Percentiles rank a stretch among this genome's conserved stretches.
phyloP scores from a whole-genome alignment of 1,140 invertebrate genomes.

The Philaenus spumarius region DNA sequence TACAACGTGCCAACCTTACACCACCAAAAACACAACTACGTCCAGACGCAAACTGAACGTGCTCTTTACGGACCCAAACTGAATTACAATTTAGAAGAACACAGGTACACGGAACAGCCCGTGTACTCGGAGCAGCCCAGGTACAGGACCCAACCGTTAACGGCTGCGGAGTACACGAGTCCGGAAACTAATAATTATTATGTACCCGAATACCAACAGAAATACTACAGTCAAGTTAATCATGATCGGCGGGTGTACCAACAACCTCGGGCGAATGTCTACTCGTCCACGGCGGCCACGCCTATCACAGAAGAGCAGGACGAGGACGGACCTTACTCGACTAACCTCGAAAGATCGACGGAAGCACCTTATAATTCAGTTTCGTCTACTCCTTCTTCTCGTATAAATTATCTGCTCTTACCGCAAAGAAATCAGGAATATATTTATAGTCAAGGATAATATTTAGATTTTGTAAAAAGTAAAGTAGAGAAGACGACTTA shows the following conservation, averaged over 20 bases:
- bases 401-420: too few species aligned
- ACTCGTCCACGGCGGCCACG: neutral
- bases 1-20: neutral
- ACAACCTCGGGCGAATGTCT: neutral
- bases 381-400: too few species aligned
- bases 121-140: neutral
- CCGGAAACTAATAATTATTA: neutral
- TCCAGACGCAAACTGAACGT: neutral
- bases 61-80: neutral
- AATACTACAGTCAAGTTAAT: neutral
- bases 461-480: too few species aligned
- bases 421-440: too few species aligned
- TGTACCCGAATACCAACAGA: neutral
- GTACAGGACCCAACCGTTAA: neutral
- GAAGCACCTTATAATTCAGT: too few species aligned
- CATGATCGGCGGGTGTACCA: too few species aligned
- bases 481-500: too few species aligned
- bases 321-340: neutral
- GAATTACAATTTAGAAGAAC: neutral
- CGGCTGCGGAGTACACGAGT: constrained; percentile 2
- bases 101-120: neutral
- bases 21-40: neutral
- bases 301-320: constrained; percentile 3
- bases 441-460: too few species aligned
- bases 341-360: neutral